Conservation (phyloP, 2,113 vertebrate genomes). For the Salvelinus fontinalis region DNA sequence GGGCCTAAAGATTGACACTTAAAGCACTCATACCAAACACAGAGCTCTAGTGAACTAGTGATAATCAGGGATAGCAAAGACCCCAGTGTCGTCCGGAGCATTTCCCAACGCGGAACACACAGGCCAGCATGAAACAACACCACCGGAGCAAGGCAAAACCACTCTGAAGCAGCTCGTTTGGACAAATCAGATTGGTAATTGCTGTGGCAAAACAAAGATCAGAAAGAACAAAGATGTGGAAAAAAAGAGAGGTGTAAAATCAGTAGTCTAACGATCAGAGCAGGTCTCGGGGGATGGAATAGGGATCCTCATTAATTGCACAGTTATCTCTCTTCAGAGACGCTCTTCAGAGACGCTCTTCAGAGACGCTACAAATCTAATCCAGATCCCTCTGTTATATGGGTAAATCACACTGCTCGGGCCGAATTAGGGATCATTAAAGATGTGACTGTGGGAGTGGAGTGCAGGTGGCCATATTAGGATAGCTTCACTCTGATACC, state of each 20-base stretch:
- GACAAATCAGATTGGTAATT: background rate
- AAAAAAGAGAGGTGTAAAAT: background rate
- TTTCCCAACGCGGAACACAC: background rate
- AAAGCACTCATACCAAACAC: background rate
- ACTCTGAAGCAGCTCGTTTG: background rate
- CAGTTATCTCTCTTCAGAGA: background rate
- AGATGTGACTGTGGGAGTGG: background rate
- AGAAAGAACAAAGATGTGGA: background rate
- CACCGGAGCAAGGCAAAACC: background rate
- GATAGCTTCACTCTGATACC: background rate
- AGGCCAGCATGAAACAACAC: background rate
- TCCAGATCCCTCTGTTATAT: conserved; percentile 4
- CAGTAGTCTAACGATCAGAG: conserved; percentile 8
- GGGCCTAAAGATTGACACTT: background rate
- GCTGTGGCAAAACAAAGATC: background rate
- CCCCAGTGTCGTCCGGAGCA: background rate
- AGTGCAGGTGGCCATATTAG: background rate
- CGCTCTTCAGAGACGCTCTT: background rate
- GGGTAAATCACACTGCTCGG: background rate
- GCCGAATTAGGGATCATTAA: background rate
- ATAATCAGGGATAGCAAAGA: background rate
- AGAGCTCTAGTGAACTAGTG: background rate
- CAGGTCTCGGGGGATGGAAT: background rate
- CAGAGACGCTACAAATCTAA: background rate
- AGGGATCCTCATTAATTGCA: conserved; percentile 10